Conservation (phyloP, 2,797 vertebrate species). For the Prionace glauca region DNA sequence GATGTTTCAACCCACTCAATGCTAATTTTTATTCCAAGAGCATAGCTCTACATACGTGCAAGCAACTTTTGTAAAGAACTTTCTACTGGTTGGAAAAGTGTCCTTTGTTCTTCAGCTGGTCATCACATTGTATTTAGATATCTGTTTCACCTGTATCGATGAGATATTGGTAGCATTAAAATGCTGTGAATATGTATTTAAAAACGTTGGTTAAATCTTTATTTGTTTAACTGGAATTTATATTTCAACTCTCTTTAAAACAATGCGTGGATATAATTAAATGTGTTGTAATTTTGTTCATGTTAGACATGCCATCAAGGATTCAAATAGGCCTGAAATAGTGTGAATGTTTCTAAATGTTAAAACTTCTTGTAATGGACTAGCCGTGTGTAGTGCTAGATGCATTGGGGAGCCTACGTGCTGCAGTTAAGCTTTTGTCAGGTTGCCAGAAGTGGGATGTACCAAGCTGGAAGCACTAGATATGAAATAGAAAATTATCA, state of each 20-base stretch:
- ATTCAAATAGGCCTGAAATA: not conserved
- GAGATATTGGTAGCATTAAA: not conserved
- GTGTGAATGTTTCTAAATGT: slow-evolving; percentile 21
- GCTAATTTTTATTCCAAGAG: too few species aligned
- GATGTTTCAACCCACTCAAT: not conserved
- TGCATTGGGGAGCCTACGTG: slow-evolving; percentile 52
- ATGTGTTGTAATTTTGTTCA: not conserved
- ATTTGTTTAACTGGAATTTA: not conserved
- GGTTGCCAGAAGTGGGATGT: slow-evolving; percentile 70
- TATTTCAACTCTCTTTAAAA: not conserved
- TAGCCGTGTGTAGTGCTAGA: slow-evolving; percentile 52
- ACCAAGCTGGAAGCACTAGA: slow-evolving; percentile 58
- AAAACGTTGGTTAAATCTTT: not conserved
- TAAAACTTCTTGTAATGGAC: slow-evolving; percentile 45
- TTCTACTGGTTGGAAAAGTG: not conserved
- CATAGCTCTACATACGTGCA: not conserved
- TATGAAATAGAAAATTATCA: slow-evolving; percentile 43
- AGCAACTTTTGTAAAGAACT: not conserved
- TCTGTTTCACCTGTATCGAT: not conserved
- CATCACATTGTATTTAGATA: not conserved
- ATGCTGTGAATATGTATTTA: not conserved
- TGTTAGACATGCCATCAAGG: not conserved
- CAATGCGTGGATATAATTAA: not conserved
- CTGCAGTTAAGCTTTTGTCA: slow-evolving; percentile 78
- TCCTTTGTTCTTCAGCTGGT: not conserved